These are phyloP conservation scores for Wiebesia pumilae DNA, from an alignment of 1,140 invertebrate species.

Conservation along the genomic window DNA sequence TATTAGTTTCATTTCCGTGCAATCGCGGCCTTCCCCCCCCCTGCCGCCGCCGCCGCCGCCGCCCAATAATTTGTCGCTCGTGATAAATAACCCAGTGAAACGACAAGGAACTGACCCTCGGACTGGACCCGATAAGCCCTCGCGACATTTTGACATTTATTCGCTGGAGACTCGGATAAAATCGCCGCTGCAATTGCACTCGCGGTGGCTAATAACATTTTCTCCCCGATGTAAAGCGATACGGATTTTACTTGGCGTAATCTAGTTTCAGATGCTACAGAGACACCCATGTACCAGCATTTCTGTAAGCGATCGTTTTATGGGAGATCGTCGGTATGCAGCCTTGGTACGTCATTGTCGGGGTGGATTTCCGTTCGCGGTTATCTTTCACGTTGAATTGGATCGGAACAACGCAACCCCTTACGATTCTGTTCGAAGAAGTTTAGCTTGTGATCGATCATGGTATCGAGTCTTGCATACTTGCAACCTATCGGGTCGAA, in stretches of 20 bases:
- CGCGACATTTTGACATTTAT: slow-evolving; percentile 2
- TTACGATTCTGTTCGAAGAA: no score
- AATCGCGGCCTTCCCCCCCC: no score
- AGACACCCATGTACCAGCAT: not conserved
- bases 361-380: not conserved
- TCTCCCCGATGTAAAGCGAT: no score
- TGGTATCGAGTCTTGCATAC: not conserved
- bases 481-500: not conserved
- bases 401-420: not conserved
- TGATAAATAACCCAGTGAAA: not conserved
- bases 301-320: not conserved
- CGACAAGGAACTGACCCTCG: not conserved
- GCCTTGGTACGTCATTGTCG: not conserved
- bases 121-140: not conserved
- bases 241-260: no score
- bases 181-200: not conserved
- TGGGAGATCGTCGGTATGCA: not conserved
- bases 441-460: not conserved
- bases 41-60: not conserved
- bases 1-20: slow-evolving; percentile 27
- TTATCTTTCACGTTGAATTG: not conserved
- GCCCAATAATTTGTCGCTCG: slow-evolving; percentile 3
- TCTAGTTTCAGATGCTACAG: no score
- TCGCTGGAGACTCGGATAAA: not conserved
- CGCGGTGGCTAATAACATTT: not conserved